These are phyloP conservation scores for Arctia plantaginis DNA, from an alignment of 2,888 invertebrate species.

Conservation along the genomic window DNA sequence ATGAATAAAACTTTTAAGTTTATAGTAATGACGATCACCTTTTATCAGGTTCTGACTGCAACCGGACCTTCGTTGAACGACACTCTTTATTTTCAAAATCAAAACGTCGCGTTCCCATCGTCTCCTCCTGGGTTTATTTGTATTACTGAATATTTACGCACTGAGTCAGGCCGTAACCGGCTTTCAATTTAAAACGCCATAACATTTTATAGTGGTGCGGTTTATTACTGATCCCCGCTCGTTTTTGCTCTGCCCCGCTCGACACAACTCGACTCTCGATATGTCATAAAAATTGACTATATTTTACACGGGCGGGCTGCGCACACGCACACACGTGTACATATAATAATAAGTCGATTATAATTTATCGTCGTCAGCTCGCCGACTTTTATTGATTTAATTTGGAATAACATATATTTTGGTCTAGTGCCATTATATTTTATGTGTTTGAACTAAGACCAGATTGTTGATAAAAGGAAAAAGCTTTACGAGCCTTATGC, in stretches of 20 bases:
- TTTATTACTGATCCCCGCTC: constrained; percentile 42
- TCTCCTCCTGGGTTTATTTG: constrained; percentile 17
- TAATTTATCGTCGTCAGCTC: constrained; percentile 27
- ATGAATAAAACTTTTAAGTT: neutral
- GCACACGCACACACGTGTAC: constrained; percentile 10
- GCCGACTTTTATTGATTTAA: constrained; percentile 26
- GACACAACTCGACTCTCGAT: constrained; percentile 24
- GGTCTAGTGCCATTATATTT: constrained; percentile 17
- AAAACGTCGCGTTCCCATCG: neutral
- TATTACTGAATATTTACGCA: constrained; percentile 23
- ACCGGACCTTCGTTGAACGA: neutral
- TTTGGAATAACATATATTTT: constrained; percentile 24
- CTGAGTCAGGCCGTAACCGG: constrained; percentile 44
- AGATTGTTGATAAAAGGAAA: constrained; percentile 15
- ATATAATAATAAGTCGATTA: constrained; percentile 20
- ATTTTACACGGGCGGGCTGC: constrained; percentile 33
- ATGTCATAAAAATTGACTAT: constrained; percentile 42
- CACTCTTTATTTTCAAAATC: constrained; percentile 4
- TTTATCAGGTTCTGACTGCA: neutral
- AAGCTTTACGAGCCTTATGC: constrained; percentile 16
- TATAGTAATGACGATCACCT: neutral
- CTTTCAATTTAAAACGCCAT: constrained; percentile 47
- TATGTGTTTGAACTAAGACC: constrained; percentile 21
- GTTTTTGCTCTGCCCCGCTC: constrained; percentile 38
- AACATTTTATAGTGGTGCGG: constrained; percentile 43